Base-by-base conservation (phyloP, 2,888 invertebrate genomes). In the Andrena hattorfiana region DNA sequence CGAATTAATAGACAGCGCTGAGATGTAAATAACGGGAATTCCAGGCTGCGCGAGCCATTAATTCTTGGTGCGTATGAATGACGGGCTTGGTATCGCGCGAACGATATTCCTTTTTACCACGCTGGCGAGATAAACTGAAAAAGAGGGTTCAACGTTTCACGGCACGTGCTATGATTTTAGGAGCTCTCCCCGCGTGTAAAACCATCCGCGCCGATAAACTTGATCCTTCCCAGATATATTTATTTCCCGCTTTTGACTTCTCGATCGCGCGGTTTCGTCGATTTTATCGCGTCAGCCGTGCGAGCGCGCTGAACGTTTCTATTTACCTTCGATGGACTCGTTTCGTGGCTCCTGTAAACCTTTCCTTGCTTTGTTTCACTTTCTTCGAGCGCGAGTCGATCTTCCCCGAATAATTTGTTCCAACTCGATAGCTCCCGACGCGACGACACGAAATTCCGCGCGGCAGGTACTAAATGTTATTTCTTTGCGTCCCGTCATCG, bases 21-120 rank as follows among this genome's bases (percentile, higher is more conserved):
- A 75, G 67, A 77, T 76, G 75, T 77, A 74, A 84, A 78, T 87
- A 81, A 78, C 28, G 49, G 59, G 67, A 70, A 62, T 82, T 69
- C 60, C 54, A 48, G 66, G 35, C 59, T 63, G 67, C 72, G 20
- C 48, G 60, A 70, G 69, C 54, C 89, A 88, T 90, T 87, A 88
- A 89, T 90, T 91, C 81, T 85, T 77, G 16, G 67, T 81, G 80
- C 76, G 81, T 83, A 84, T 87, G 89, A 90, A 86, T 87, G 91
- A 89, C 90, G 86, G 80, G 82, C 75, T 78, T 28, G 84, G 85
- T 90, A 90, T 91, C 89, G 84, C 8, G 42, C 16, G 83, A 69
- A 75, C 68, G 69, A 84, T 66, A 77, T 87, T 83, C 72, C 60
- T 81, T 82, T 82, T 84, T 80, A 81, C 70, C 82, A 26, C 64